Percentiles rank a stretch among this genome's conserved stretches.
Evolutionary conservation across 2,797 vertebrate species (phyloP).

Genomic region (Epinephelus malabaricus): DNA sequence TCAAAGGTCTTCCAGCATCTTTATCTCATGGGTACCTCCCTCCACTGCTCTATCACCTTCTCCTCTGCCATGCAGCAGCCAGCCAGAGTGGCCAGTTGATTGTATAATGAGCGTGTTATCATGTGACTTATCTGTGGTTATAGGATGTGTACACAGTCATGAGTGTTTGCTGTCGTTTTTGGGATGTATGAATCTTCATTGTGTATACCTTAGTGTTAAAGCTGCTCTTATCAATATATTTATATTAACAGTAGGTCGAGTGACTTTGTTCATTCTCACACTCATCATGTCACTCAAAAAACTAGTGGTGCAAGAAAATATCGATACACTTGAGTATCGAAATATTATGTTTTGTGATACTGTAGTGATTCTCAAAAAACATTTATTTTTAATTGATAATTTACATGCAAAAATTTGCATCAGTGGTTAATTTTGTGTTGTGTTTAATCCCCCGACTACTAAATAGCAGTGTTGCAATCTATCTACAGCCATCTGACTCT

Average conservation of each 20-base stretch:
- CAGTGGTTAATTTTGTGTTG: no score
- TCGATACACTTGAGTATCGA: no score
- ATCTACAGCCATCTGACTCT: no score
- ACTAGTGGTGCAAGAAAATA: no score
- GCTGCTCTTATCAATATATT: background rate
- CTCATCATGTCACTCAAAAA: no score
- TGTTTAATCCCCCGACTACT: no score
- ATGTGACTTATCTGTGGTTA: background rate
- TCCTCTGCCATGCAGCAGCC: constrained; percentile 37
- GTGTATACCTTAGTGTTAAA: background rate
- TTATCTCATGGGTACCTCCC: constrained; percentile 28
- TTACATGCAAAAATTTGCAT: no score
- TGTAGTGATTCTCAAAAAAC: no score
- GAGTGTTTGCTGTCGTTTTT: background rate
- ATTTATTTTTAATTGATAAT: no score
- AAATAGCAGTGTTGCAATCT: no score
- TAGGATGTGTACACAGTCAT: background rate
- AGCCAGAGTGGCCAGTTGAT: background rate
- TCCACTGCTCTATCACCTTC: constrained; percentile 34
- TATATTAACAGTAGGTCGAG: background rate
- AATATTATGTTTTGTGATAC: no score
- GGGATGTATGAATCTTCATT: constrained; percentile 4
- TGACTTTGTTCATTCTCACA: background rate
- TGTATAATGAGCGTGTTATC: background rate
- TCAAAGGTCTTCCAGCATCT: constrained; percentile 63